phyloP scores from a whole-genome alignment of 2,888 invertebrate species.

The Timandra comae region DNA sequence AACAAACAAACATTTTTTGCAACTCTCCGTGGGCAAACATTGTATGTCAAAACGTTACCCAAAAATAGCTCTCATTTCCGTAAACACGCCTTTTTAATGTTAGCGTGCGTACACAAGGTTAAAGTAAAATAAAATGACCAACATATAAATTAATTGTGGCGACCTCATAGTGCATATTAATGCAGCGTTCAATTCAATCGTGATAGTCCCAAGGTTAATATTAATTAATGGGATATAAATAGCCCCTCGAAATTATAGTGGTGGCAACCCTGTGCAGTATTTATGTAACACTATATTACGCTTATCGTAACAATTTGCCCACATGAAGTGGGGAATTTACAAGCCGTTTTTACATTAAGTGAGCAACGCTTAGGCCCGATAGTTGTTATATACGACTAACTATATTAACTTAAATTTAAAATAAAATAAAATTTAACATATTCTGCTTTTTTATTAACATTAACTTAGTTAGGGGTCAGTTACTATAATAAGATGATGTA shows the following conservation, averaged over 20 bases:
- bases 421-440: too few relatives aligned
- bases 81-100: slow-evolving; percentile 4
- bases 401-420: too few relatives aligned
- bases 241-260: slow-evolving; percentile 27
- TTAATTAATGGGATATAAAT: slow-evolving; percentile 17
- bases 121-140: slow-evolving; percentile 10
- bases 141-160: slow-evolving; percentile 22
- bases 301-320: slow-evolving; percentile 1
- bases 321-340: too few relatives aligned
- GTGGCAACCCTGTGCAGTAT: slow-evolving; percentile 30
- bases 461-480: too few relatives aligned
- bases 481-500: too few relatives aligned
- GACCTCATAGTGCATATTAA: slow-evolving; percentile 35
- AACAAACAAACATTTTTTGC: too few relatives aligned
- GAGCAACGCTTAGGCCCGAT: too few relatives aligned
- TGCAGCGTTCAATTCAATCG: slow-evolving; percentile 36
- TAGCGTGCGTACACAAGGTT: slow-evolving; percentile 17
- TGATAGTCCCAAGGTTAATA: slow-evolving; percentile 32
- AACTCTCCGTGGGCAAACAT: not conserved
- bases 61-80: slow-evolving; percentile 1
- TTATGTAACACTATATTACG: slow-evolving; percentile 21
- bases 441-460: too few relatives aligned
- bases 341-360: too few relatives aligned
- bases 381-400: too few relatives aligned
- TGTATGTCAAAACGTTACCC: not conserved